Conservation (phyloP, 2,113 vertebrate species). For the Leucopsar rothschildi region DNA sequence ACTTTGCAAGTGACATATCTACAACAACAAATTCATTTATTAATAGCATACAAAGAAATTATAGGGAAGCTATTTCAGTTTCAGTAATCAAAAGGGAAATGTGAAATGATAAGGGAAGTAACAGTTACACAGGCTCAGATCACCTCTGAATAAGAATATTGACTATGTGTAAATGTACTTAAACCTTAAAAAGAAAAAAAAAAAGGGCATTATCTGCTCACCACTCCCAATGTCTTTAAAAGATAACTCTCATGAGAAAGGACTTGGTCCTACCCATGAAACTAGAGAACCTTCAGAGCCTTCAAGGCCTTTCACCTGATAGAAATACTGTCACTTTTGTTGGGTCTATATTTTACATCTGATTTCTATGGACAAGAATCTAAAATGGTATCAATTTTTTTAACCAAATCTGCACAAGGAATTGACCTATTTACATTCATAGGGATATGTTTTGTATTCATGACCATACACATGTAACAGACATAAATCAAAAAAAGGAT, state of each 20-base stretch:
- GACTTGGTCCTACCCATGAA: slow-evolving; percentile 22
- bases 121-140: neutral
- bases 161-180: neutral
- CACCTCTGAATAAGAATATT: neutral
- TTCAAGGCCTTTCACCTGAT: slow-evolving; percentile 14
- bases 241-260: neutral
- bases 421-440: slow-evolving; percentile 63
- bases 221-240: neutral
- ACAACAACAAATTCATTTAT: neutral
- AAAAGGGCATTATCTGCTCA: neutral
- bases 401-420: slow-evolving; percentile 27
- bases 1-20: neutral
- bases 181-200: neutral
- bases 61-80: neutral
- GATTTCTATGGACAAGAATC: slow-evolving; percentile 12
- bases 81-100: neutral
- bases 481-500: slow-evolving; percentile 61
- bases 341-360: slow-evolving; percentile 46
- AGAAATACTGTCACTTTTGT: slow-evolving; percentile 15
- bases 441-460: slow-evolving; percentile 57
- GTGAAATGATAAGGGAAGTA: neutral
- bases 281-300: neutral
- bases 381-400: neutral
- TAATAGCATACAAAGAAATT: neutral
- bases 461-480: slow-evolving; percentile 8